phyloP scores from a whole-genome alignment of 2,888 invertebrate species.

The Spisula subtruncata region DNA sequence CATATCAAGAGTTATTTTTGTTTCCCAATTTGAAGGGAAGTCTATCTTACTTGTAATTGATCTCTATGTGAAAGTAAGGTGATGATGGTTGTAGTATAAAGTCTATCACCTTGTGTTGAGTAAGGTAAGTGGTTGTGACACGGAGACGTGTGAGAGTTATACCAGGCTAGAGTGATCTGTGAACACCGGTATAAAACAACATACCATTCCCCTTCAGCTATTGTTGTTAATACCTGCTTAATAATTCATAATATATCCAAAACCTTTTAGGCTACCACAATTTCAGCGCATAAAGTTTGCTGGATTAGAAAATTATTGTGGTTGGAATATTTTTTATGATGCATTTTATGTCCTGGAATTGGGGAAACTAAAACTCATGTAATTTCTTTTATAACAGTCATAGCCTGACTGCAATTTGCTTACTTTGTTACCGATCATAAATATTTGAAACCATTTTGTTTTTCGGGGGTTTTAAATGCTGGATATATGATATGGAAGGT shows the following conservation, averaged over 20 bases:
- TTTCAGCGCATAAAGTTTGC: neutral
- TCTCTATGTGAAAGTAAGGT: neutral
- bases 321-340: conserved; percentile 16
- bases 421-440: neutral
- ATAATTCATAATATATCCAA: conserved; percentile 26
- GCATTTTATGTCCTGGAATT: neutral
- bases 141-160: neutral
- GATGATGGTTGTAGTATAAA: neutral
- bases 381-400: neutral
- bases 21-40: too few species aligned
- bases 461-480: neutral
- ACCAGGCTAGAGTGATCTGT: neutral
- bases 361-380: neutral
- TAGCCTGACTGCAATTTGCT: conserved; percentile 2
- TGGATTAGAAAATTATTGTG: conserved; percentile 16
- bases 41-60: neutral
- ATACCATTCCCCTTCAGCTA: neutral
- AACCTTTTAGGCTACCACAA: conserved; percentile 20
- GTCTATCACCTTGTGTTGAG: neutral
- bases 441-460: conserved; percentile 30
- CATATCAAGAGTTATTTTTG: too few species aligned
- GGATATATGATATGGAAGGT: conserved; percentile 15
- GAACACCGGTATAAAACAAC: neutral
- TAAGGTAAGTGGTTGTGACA: neutral
- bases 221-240: conserved; percentile 18